phyloP scores from a whole-genome alignment of 2,888 invertebrate species.

The Pristionchus arcanus region DNA sequence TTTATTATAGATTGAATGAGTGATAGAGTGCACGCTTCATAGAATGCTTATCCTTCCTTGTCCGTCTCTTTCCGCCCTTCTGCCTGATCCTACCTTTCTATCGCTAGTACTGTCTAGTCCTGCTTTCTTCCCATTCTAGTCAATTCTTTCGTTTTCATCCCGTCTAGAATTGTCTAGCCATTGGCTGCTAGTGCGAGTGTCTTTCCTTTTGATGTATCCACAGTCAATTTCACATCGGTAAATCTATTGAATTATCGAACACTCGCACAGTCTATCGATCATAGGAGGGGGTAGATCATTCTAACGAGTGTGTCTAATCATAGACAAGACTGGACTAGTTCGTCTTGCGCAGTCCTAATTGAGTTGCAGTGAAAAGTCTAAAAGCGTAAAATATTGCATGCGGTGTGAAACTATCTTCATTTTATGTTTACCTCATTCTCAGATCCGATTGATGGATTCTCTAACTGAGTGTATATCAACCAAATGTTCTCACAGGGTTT shows the following conservation, averaged over 20 bases:
- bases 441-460: not conserved
- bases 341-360: not conserved
- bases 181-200: constrained; percentile 45
- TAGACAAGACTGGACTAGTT: not conserved
- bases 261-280: constrained; percentile 36
- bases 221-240: constrained; percentile 18
- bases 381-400: constrained; percentile 19
- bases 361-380: not conserved
- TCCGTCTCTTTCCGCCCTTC: constrained; percentile 25
- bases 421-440: not conserved
- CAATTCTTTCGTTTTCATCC: not conserved
- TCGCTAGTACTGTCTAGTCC: constrained; percentile 23
- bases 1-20: not conserved
- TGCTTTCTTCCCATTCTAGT: not conserved
- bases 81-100: not conserved
- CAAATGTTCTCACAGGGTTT: not conserved
- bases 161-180: constrained; percentile 41
- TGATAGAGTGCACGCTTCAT: constrained; percentile 49
- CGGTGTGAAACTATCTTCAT: not conserved
- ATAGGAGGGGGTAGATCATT: constrained; percentile 34
- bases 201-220: constrained; percentile 39
- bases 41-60: constrained; percentile 25
- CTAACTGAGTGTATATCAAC: not conserved
- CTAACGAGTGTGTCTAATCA: constrained; percentile 8
- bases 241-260: constrained; percentile 31